Percentiles rank a stretch among this genome's conserved stretches.
phyloP scores from a whole-genome alignment of 2,113 vertebrate species.

The Oncorhynchus keta region DNA sequence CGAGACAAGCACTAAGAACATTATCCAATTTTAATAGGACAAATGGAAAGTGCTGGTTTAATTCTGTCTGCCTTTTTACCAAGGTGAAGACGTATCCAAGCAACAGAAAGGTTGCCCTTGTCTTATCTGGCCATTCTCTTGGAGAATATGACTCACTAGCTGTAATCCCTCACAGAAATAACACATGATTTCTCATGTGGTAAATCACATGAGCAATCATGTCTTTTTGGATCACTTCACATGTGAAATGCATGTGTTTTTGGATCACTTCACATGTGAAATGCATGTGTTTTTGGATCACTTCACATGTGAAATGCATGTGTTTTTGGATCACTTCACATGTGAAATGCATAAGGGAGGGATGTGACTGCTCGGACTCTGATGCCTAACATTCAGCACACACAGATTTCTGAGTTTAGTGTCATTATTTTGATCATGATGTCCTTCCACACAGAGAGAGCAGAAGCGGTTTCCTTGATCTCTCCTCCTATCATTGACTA shows the following conservation, averaged over 20 bases:
- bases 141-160: background rate
- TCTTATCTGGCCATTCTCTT: background rate
- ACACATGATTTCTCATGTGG: too few species aligned
- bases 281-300: too few species aligned
- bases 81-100: constrained; percentile 42
- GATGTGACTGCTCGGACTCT: background rate
- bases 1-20: background rate
- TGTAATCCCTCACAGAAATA: background rate
- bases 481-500: too few species aligned
- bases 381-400: background rate
- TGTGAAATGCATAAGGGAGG: too few species aligned
- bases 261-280: too few species aligned
- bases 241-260: too few species aligned
- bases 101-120: constrained; percentile 33
- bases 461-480: too few species aligned
- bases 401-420: background rate
- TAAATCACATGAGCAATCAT: too few species aligned
- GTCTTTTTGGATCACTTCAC: too few species aligned
- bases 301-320: too few species aligned
- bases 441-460: background rate
- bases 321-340: too few species aligned
- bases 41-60: background rate
- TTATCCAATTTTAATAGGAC: constrained; percentile 1
- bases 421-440: background rate
- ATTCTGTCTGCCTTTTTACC: constrained; percentile 14